A percentile compares a stretch with the other conserved stretches of the same genome.
phyloP scores from a whole-genome alignment of 1,140 invertebrate genomes.

The Streblospio benedicti region DNA sequence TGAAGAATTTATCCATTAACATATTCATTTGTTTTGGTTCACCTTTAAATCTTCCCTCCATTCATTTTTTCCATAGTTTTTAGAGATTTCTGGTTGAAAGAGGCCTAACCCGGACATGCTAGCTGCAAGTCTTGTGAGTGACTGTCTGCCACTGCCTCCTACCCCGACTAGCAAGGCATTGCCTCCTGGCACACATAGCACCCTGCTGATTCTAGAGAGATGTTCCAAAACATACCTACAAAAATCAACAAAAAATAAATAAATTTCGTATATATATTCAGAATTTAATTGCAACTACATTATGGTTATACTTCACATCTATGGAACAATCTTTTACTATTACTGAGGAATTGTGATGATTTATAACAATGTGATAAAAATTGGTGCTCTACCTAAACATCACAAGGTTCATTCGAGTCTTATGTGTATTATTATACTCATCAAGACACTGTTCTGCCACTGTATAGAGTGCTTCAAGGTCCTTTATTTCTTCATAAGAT shows the following conservation, averaged over 20 bases:
- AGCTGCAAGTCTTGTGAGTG: slow-evolving; percentile 44
- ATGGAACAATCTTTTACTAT: too few species aligned
- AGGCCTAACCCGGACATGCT: slow-evolving; percentile 42
- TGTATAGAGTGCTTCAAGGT: slow-evolving; percentile 54
- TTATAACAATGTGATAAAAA: background rate
- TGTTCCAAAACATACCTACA: slow-evolving; percentile 53
- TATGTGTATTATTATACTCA: slow-evolving; percentile 49
- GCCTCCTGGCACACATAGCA: slow-evolving; percentile 41
- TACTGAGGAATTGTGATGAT: too few species aligned
- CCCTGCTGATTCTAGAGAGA: slow-evolving; percentile 46
- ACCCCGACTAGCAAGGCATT: slow-evolving; percentile 46
- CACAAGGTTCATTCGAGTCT: slow-evolving; percentile 47
- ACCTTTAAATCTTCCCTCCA: slow-evolving; percentile 47
- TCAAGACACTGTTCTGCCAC: slow-evolving; percentile 41
- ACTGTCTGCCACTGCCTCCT: slow-evolving; percentile 46
- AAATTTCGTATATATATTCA: too few species aligned
- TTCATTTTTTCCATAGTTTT: slow-evolving; percentile 45
- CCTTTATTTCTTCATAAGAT: slow-evolving; percentile 72
- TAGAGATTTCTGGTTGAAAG: slow-evolving; percentile 47
- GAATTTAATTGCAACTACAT: too few species aligned
- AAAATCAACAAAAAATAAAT: too few species aligned
- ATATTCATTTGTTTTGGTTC: background rate
- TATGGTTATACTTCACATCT: too few species aligned
- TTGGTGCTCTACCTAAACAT: slow-evolving; percentile 42
- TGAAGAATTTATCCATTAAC: too few species aligned